Evolutionary conservation across 2,113 vertebrate genomes (phyloP).

Genomic region (Capricornis sumatraensis): DNA sequence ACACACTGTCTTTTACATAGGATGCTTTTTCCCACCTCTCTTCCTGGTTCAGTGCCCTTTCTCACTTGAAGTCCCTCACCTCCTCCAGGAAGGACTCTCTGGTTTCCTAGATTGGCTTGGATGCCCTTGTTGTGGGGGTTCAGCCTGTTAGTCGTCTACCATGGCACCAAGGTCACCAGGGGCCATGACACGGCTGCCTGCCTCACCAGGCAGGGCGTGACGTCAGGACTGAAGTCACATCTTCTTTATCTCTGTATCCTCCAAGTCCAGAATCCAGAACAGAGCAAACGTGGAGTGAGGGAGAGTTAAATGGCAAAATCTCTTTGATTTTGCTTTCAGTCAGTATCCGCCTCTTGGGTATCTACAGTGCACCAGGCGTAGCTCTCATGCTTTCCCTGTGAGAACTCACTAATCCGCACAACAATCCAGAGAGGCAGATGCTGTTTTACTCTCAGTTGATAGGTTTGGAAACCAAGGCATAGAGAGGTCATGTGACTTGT

Average conservation of each 20-base stretch:
- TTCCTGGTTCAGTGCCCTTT: no score
- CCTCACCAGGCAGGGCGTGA: neutral
- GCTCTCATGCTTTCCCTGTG: neutral
- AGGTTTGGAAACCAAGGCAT: neutral
- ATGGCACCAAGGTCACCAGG: neutral
- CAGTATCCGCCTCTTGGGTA: neutral
- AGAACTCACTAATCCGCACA: neutral
- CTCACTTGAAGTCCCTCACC: neutral
- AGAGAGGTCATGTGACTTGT: neutral
- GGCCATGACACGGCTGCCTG: neutral
- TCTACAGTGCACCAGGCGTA: no score
- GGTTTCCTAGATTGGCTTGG: neutral
- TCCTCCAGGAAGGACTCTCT: neutral
- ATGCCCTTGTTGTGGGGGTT: neutral
- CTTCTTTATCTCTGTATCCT: neutral
- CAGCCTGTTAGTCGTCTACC: neutral
- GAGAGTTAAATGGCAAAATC: neutral
- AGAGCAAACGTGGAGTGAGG: neutral
- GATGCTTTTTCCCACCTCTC: neutral
- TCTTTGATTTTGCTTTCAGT: neutral
- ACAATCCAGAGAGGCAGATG: neutral
- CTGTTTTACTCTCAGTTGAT: neutral
- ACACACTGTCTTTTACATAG: neutral
- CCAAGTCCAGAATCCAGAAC: neutral
- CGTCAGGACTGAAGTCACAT: fast-evolving